Evolutionary conservation across 1,140 invertebrate species (phyloP).

Genomic region (Mamestra configurata): DNA sequence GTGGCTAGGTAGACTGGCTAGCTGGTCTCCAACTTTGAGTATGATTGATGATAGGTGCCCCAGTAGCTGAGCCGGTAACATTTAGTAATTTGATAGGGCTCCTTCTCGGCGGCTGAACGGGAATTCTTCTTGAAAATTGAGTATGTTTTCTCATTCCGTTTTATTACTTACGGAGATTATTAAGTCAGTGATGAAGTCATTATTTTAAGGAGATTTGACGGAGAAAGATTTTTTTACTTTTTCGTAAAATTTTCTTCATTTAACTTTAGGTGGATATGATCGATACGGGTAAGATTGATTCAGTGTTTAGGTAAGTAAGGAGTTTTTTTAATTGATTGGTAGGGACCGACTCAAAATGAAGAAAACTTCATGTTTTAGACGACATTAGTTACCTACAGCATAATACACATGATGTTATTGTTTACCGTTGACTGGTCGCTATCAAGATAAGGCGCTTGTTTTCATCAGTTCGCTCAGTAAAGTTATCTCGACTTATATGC

Average conservation of each 20-base stretch:
- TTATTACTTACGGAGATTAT: constrained; percentile 15
- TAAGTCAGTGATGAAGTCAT: constrained; percentile 11
- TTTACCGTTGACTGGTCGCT: background rate
- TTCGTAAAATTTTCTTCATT: too few species aligned
- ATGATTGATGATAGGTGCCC: constrained; percentile 48
- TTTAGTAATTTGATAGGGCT: constrained; percentile 52
- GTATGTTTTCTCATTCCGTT: background rate
- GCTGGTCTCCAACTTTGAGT: constrained; percentile 7
- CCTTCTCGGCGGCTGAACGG: background rate
- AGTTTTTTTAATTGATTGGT: too few species aligned
- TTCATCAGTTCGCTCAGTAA: background rate
- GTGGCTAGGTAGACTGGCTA: constrained; percentile 7
- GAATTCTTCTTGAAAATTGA: constrained; percentile 20
- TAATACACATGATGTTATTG: background rate
- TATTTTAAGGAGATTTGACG: background rate
- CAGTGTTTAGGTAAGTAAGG: too few species aligned
- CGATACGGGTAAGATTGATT: too few species aligned
- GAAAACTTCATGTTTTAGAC: too few species aligned
- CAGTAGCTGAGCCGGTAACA: constrained; percentile 21
- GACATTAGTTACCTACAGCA: too few species aligned
- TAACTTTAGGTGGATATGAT: too few species aligned
- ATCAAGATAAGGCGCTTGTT: background rate
- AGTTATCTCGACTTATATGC: background rate
- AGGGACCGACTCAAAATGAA: too few species aligned
- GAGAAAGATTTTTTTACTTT: background rate